Conservation (phyloP, 2,113 vertebrate species). For the Amblyopsis rosae region DNA sequence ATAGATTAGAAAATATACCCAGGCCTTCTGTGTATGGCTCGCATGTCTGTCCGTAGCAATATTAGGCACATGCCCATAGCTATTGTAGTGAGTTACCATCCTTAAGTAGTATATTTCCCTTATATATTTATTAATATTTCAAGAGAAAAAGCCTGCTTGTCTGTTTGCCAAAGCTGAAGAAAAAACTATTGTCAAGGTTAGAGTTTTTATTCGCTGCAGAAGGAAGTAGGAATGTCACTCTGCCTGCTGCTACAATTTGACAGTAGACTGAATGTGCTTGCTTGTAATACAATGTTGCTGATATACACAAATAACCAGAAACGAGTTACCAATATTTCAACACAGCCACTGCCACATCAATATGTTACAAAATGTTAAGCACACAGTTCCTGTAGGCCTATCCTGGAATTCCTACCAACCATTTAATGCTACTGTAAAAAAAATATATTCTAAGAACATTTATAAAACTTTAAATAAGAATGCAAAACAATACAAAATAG, state of each 20-base stretch:
- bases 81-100: conserved; percentile 18
- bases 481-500: background rate
- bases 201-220: conserved; percentile 15
- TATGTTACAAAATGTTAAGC: background rate
- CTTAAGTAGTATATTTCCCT: conserved; percentile 21
- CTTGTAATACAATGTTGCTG: conserved; percentile 1
- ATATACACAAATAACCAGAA: background rate
- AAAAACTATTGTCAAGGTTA: background rate
- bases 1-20: conserved; percentile 24
- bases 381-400: background rate
- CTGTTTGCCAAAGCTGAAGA: conserved; percentile 26
- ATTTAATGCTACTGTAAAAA: background rate
- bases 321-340: background rate
- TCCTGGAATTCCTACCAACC: background rate
- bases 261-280: conserved; percentile 25
- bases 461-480: background rate
- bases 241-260: conserved; percentile 41
- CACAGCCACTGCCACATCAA: conserved; percentile 10
- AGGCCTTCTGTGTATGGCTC: conserved; percentile 19
- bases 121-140: conserved; percentile 5
- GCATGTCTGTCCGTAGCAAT: conserved; percentile 41
- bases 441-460: background rate
- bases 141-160: conserved; percentile 17
- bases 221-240: conserved; percentile 15
- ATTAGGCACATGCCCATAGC: conserved; percentile 2